Evolutionary conservation across 2,888 invertebrate genomes (phyloP).

Genomic region (Ptycholaimellus sp.): DNA sequence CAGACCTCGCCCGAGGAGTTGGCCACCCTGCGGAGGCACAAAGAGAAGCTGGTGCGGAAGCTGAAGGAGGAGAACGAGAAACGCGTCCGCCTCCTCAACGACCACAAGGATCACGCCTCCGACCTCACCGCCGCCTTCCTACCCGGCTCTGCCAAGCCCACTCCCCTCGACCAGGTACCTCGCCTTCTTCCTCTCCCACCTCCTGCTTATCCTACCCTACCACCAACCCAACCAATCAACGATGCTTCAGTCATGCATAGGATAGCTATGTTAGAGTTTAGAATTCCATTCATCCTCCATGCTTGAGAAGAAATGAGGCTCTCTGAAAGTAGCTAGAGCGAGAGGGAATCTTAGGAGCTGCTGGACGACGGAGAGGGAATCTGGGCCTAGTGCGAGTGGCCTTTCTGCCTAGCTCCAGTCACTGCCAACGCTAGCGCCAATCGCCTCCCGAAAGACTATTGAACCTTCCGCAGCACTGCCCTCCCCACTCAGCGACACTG

Average conservation of each 20-base stretch:
- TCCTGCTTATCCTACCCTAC: too few relatives aligned
- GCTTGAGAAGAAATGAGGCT: too few relatives aligned
- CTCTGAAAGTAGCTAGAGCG: not conserved
- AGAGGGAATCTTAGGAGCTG: not conserved
- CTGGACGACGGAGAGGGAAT: constrained; percentile 5
- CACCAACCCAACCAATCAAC: too few relatives aligned
- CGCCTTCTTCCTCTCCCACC: too few relatives aligned
- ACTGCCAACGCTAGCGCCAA: too few relatives aligned
- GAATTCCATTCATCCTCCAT: too few relatives aligned
- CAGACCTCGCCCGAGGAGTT: constrained; percentile 35
- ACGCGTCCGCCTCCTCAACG: constrained; percentile 1
- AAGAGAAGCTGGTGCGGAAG: constrained; percentile 44
- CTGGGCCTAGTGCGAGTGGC: constrained; percentile 1
- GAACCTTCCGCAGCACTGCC: too few relatives aligned
- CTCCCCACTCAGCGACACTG: too few relatives aligned
- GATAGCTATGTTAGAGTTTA: too few relatives aligned
- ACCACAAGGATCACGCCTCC: not conserved
- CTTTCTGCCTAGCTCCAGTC: not conserved
- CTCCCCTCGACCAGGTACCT: constrained; percentile 3
- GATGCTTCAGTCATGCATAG: too few relatives aligned
- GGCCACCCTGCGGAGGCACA: constrained; percentile 44
- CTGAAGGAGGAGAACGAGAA: constrained; percentile 25
- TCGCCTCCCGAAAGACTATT: too few relatives aligned
- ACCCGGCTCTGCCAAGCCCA: not conserved
- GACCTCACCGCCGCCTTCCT: not conserved